Evolutionary conservation across 2,888 invertebrate genomes (phyloP), one percentile per base, ranked within the genome.

Genomic region (Pyrochroa serraticornis): DNA sequence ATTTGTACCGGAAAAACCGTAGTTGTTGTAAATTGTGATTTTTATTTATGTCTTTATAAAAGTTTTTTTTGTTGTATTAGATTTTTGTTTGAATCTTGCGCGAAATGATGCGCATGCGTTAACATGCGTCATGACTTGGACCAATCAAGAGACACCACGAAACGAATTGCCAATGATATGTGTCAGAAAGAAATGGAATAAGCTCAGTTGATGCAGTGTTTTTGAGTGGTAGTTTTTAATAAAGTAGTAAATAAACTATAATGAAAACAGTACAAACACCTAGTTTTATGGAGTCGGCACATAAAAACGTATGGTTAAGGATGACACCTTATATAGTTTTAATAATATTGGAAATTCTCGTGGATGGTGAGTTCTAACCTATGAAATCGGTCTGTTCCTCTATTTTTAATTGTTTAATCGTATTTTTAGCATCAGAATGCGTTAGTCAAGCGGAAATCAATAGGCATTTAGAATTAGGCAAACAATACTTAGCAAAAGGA

Each of bases 401-500:
- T 51, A 48, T 41, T 64, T 52, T 49, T 45, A 56, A 48, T 49
- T 51, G 38, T 60, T 55, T 62, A 54, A 52, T 58, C 56, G 69
- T 61, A 60, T 61, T 53, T 76, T 53, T 70, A 91, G 92, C 89
- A 78, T 86, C 89, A 75, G 87, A 90, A 72, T 84, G 87, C 71
- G 84, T 86, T 65, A 83, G 86, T 51, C 87, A 87, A 72, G 83
- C 86, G 46, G 96, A 97, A 80, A 90, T 97, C 62, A 91, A 94
- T 72, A 91, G 90, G 75, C 97, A 99, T 83, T 83, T 99, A 78
- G 95, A 97, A 77, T 82, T 95, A 79, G 99, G 98, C 1, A 92
- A 91, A 76, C 90, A 94, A 75, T 91, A 96, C 79, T 82, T 99
- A 71, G 91, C 94, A 36, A 88, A 90, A 66, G 97, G 97, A 32